Conservation (phyloP, 2,888 invertebrate species). For the Drosophila leonis region DNA sequence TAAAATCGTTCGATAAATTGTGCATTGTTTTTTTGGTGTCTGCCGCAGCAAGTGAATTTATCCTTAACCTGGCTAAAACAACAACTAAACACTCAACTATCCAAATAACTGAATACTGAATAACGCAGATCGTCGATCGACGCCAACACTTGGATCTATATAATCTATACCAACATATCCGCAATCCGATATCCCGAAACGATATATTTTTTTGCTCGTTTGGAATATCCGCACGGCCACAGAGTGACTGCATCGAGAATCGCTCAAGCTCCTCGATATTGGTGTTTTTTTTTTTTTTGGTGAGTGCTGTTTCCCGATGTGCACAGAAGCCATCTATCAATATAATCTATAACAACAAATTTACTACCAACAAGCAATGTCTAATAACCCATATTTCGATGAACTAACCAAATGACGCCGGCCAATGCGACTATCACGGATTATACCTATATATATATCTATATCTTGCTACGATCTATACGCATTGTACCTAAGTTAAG, state of each 20-base stretch:
- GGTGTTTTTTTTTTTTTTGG: slow-evolving; percentile 67
- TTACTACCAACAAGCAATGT: slow-evolving; percentile 10
- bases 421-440: slow-evolving; percentile 36
- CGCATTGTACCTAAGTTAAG: background rate
- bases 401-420: slow-evolving; percentile 24
- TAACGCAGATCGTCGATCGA: slow-evolving; percentile 5
- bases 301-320: slow-evolving; percentile 54
- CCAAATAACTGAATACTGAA: slow-evolving; percentile 36
- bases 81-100: slow-evolving; percentile 38
- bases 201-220: slow-evolving; percentile 18
- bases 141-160: slow-evolving; percentile 50
- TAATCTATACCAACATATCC: slow-evolving; percentile 17
- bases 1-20: slow-evolving; percentile 25
- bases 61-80: slow-evolving; percentile 35
- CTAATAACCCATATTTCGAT: slow-evolving; percentile 5
- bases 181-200: slow-evolving; percentile 21
- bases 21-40: slow-evolving; percentile 61
- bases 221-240: slow-evolving; percentile 44
- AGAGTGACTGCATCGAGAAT: slow-evolving; percentile 26
- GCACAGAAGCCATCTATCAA: slow-evolving; percentile 13
- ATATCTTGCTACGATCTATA: background rate
- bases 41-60: slow-evolving; percentile 45
- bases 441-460: slow-evolving; percentile 32
- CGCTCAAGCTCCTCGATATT: slow-evolving; percentile 40
- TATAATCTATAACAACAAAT: slow-evolving; percentile 7